Evolutionary conservation across 2,888 invertebrate genomes (phyloP).

Genomic region (Xiphydria camelus): DNA sequence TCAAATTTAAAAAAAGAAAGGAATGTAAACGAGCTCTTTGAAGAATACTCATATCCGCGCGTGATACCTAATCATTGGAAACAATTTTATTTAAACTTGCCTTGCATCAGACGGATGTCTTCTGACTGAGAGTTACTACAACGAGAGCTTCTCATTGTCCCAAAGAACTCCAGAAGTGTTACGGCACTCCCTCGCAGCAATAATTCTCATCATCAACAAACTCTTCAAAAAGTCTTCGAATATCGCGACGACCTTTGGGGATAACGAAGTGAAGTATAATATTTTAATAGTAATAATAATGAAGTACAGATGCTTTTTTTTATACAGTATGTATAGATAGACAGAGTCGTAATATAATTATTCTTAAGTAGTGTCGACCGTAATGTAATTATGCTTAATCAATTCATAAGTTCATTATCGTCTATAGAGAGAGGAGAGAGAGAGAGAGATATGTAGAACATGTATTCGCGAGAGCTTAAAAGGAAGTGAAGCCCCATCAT

Average conservation of each 20-base stretch:
- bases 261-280: slow-evolving; percentile 44
- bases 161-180: too few relatives aligned
- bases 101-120: too few relatives aligned
- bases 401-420: slow-evolving; percentile 44
- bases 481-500: slow-evolving; percentile 17
- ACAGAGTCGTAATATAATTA: slow-evolving; percentile 51
- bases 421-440: slow-evolving; percentile 32
- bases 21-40: too few relatives aligned
- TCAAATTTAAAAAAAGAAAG: too few relatives aligned
- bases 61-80: too few relatives aligned
- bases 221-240: too few relatives aligned
- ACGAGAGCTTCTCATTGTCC: too few relatives aligned
- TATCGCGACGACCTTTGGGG: slow-evolving; percentile 12
- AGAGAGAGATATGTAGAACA: slow-evolving; percentile 42
- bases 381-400: slow-evolving; percentile 47
- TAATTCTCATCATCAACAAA: too few relatives aligned
- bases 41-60: too few relatives aligned
- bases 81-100: too few relatives aligned
- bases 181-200: too few relatives aligned
- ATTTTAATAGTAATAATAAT: slow-evolving; percentile 55
- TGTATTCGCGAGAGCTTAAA: slow-evolving; percentile 24
- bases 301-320: slow-evolving; percentile 55
- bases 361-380: slow-evolving; percentile 44
- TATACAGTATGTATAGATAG: slow-evolving; percentile 57
- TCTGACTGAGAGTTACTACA: too few relatives aligned